Conservation (phyloP, 2,888 invertebrate species). For the Neoaliturus tenellus region DNA sequence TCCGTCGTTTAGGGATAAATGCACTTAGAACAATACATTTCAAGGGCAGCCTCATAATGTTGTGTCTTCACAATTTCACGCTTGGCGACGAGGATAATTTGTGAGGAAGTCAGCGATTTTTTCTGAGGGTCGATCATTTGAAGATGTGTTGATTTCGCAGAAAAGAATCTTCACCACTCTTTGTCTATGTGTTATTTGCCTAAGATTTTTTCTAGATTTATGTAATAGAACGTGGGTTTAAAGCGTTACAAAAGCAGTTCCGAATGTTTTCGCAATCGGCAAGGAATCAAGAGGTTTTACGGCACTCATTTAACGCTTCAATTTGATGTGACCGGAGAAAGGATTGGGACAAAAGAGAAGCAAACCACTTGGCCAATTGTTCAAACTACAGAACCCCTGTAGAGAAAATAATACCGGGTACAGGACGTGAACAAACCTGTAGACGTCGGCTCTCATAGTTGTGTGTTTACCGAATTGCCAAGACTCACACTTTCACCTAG, state of each 20-base stretch:
- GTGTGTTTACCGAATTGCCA: neutral
- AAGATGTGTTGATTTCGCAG: neutral
- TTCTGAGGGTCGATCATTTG: neutral
- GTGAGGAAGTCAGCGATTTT: constrained; percentile 37
- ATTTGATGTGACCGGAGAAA: neutral
- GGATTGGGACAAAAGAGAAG: neutral
- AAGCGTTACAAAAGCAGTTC: neutral
- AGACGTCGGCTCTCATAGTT: neutral
- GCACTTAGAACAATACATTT: neutral
- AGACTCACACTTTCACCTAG: neutral
- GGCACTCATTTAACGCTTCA: neutral
- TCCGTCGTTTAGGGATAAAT: neutral
- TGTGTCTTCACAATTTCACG: constrained; percentile 45
- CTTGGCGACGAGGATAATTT: constrained; percentile 24
- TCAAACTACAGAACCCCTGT: neutral
- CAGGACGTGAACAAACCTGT: constrained; percentile 1
- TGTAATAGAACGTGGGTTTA: neutral
- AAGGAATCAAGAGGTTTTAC: neutral
- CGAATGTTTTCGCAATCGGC: neutral
- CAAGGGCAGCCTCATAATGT: constrained; percentile 12
- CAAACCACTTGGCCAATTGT: neutral
- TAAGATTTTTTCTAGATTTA: neutral
- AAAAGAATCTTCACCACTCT: neutral
- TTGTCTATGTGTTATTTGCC: too few relatives aligned
- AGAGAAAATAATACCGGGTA: neutral